phyloP scores from a whole-genome alignment of 2,888 invertebrate genomes.

The Dascillus cervinus region DNA sequence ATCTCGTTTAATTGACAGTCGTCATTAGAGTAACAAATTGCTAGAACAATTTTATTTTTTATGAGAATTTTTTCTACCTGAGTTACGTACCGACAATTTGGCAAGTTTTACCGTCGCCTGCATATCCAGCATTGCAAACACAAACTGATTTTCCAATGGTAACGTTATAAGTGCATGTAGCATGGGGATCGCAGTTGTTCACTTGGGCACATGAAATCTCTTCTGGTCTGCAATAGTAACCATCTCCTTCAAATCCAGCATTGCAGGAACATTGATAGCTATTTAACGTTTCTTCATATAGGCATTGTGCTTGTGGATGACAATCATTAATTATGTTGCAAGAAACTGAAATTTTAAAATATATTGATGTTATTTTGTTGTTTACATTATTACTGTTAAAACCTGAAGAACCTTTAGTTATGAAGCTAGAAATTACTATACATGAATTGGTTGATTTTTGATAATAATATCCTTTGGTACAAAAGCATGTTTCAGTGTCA shows the following conservation, averaged over 20 bases:
- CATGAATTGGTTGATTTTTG: constrained; percentile 33
- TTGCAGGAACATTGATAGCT: constrained; percentile 68
- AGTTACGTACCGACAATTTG: constrained; percentile 55
- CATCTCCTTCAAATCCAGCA: constrained; percentile 80
- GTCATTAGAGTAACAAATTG: constrained; percentile 53
- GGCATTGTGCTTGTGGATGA: constrained; percentile 74
- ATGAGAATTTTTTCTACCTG: no score
- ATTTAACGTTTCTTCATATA: constrained; percentile 48
- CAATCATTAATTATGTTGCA: constrained; percentile 74
- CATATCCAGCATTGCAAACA: constrained; percentile 71
- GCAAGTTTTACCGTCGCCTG: constrained; percentile 77
- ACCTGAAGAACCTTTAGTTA: constrained; percentile 42
- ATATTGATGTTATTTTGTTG: constrained; percentile 18
- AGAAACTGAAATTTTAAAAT: constrained; percentile 58
- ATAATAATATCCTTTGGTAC: constrained; percentile 42
- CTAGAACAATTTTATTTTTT: constrained; percentile 15
- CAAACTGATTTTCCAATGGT: constrained; percentile 59
- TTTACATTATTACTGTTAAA: constrained; percentile 20
- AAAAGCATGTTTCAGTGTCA: constrained; percentile 39
- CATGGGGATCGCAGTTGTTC: constrained; percentile 64
- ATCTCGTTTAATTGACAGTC: constrained; percentile 66
- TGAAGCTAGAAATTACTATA: constrained; percentile 31
- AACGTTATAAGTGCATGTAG: constrained; percentile 65
- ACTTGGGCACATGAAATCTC: constrained; percentile 48
- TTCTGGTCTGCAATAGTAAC: constrained; percentile 60